Base-by-base conservation (phyloP, 2,113 vertebrate genomes). In the Progne subis region DNA sequence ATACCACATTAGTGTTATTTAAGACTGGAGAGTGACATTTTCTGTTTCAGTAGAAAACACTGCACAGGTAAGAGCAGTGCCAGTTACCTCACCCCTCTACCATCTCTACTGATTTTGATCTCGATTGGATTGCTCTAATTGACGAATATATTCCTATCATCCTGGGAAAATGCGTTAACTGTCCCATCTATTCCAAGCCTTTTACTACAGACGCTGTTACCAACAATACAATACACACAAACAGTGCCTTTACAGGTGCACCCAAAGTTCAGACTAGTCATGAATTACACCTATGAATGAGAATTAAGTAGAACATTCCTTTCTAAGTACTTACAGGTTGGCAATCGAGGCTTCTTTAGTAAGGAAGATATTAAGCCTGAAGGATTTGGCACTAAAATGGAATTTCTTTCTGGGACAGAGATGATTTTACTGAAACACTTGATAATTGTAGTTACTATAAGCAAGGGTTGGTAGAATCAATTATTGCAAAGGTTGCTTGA, bases 271-370 rank as follows among this genome's bases (percentile, higher is more conserved):
- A 97, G 94, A 74, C 69, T 89, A 82, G 83, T 67, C 80, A 84
- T 69, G 79, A 96, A 93, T 92, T 87, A 94, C 91, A 95, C 28
- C 75, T 64, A 71, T 96, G 94, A 96, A 94, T 94, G 91, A 89
- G 47, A 96, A 88, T 77, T 86, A 93, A 94, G n/a, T 20, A 91
- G 91, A 95, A 92, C 96, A 96, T 96, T 97, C 93, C 80, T 96
- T 97, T 87, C 86, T 88, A 86, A 94, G 83, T 92, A 84, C 85
- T 95, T 94, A 53, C 81, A 91, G 69, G n/a, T 25, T 97, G 95
- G 94, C 91, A 96, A 34, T 84, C 0, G 0, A 88, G 78, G 49
- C 75, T 86, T 92, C 63, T 59, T 93, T 88, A 90, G 83, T 44
- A 95, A 94, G 5, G 34, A 91, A 92, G 93, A 92, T 90, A 94